Conservation (phyloP, 2,888 invertebrate genomes). For the Habroteleia sp. region DNA sequence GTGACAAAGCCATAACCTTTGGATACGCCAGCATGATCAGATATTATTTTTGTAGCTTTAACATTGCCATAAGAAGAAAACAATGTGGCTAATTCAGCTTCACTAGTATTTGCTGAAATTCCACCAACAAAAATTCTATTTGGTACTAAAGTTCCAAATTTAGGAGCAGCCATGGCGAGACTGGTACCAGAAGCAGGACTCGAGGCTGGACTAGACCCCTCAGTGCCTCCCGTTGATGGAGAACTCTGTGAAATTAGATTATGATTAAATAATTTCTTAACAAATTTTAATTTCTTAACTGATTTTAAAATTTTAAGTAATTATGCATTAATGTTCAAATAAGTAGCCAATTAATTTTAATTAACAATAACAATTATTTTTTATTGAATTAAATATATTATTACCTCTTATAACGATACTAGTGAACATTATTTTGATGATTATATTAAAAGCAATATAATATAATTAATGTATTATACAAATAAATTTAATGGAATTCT, state of each 20-base stretch:
- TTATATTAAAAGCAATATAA: no score
- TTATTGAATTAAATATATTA: no score
- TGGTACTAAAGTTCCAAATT: constrained; percentile 91
- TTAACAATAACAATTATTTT: no score
- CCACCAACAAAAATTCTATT: constrained; percentile 98
- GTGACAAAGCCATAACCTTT: constrained; percentile 95
- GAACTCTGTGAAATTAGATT: constrained; percentile 64
- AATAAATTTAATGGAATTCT: no score
- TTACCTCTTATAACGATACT: no score
- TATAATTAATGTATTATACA: no score
- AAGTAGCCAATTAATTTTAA: no score
- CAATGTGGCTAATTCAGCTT: constrained; percentile 93
- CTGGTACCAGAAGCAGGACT: constrained; percentile 78
- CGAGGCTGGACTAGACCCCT: constrained; percentile 80
- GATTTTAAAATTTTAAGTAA: no score
- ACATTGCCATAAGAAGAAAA: constrained; percentile 95
- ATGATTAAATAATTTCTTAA: neutral
- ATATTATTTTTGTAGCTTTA: constrained; percentile 96
- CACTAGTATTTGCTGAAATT: constrained; percentile 95
- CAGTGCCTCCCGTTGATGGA: constrained; percentile 79
- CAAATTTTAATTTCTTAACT: no score
- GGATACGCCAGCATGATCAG: constrained; percentile 96
- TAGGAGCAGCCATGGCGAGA: constrained; percentile 79
- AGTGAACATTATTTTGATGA: no score
- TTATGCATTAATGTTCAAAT: no score